A percentile compares a stretch with the other conserved stretches of the same genome.
phyloP scores from a whole-genome alignment of 2,888 invertebrate genomes.

The Tiphia femorata region DNA sequence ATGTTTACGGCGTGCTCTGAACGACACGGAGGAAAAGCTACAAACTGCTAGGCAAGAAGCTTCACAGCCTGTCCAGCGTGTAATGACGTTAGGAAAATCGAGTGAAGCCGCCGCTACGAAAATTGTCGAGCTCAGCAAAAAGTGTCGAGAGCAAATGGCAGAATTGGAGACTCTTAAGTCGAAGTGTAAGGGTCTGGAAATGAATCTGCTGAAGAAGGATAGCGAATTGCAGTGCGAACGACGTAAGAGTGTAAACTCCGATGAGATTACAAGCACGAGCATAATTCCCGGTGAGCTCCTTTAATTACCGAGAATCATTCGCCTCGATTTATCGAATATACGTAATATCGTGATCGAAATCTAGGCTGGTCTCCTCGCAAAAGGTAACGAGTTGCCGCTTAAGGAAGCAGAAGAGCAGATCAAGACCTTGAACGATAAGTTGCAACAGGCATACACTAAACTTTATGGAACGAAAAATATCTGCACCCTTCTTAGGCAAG shows the following conservation, averaged over 20 bases:
- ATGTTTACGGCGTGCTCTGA: slow-evolving; percentile 47
- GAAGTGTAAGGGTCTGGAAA: slow-evolving; percentile 72
- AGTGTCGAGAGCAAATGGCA: slow-evolving; percentile 75
- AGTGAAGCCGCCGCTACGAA: slow-evolving; percentile 75
- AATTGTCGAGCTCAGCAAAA: slow-evolving; percentile 78
- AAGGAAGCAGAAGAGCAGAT: slow-evolving; percentile 71
- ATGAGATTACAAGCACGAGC: no score
- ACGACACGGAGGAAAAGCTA: slow-evolving; percentile 43
- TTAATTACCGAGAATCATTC: background rate
- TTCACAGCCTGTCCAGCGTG: background rate
- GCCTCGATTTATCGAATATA: background rate
- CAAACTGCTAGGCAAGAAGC: slow-evolving; percentile 4
- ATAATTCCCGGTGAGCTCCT: no score
- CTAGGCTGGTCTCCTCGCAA: slow-evolving; percentile 27
- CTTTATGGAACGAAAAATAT: slow-evolving; percentile 79
- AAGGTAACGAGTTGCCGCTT: slow-evolving; percentile 28
- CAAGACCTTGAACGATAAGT: slow-evolving; percentile 75
- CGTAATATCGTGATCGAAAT: slow-evolving; percentile 29
- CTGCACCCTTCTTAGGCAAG: slow-evolving; percentile 78
- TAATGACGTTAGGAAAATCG: slow-evolving; percentile 54
- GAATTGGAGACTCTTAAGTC: slow-evolving; percentile 75
- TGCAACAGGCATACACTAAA: slow-evolving; percentile 74
- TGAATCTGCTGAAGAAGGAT: slow-evolving; percentile 70
- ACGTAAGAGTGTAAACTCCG: no score
- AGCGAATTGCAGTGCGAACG: slow-evolving; percentile 30